phyloP scores from a whole-genome alignment of 2,888 invertebrate genomes.

The Diaphora mendica region DNA sequence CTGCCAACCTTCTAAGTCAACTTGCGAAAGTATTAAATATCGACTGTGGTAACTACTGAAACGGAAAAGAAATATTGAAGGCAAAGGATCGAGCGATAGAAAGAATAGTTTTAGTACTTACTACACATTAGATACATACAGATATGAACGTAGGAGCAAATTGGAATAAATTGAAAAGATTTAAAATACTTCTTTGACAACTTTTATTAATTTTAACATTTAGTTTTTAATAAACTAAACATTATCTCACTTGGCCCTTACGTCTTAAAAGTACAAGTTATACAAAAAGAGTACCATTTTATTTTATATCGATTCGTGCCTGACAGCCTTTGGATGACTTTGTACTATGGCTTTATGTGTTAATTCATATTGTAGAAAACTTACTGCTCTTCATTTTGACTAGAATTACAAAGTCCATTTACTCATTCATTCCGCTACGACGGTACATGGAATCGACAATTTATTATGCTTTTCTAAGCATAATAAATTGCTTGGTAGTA shows the following conservation, averaged over 20 bases:
- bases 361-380: not conserved
- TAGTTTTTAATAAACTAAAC: not conserved
- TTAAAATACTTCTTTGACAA: no score
- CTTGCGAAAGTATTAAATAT: not conserved
- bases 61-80: not conserved
- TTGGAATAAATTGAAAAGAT: not conserved
- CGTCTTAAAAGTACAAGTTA: not conserved
- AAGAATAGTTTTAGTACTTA: not conserved
- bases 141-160: not conserved
- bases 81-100: not conserved
- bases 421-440: no score
- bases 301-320: not conserved
- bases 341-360: not conserved
- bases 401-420: not conserved
- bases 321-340: not conserved
- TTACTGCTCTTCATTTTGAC: not conserved
- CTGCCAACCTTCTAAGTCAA: not conserved
- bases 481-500: not conserved
- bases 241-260: not conserved
- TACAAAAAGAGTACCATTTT: not conserved
- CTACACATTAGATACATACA: not conserved
- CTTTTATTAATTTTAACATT: not conserved
- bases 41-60: not conserved
- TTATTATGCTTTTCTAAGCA: no score
- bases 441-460: not conserved